These are phyloP conservation scores for Trichacis sp. DNA, from an alignment of 2,888 invertebrate genomes.

Conservation along the genomic window DNA sequence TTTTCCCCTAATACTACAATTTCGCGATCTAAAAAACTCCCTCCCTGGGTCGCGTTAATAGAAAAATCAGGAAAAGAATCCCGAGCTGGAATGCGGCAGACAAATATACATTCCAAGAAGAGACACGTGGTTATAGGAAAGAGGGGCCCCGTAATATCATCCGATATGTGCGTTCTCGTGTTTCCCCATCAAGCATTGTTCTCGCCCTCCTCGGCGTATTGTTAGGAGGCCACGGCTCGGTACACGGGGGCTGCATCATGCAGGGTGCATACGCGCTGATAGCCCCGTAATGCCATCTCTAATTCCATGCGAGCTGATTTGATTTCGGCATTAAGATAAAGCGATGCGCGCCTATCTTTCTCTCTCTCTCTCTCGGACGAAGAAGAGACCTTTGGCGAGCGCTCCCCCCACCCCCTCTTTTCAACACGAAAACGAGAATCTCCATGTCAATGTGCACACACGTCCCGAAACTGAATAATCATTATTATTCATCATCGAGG, in stretches of 20 bases:
- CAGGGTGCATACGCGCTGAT: constrained; percentile 66
- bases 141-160: constrained; percentile 62
- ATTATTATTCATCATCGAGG: constrained; percentile 38
- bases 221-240: constrained; percentile 54
- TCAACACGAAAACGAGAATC: constrained; percentile 11
- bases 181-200: constrained; percentile 64
- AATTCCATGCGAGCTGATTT: constrained; percentile 68
- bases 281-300: constrained; percentile 68
- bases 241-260: constrained; percentile 42
- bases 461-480: constrained; percentile 32
- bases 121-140: constrained; percentile 35
- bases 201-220: constrained; percentile 60
- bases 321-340: constrained; percentile 69
- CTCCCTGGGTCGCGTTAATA: too few species aligned
- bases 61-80: not conserved
- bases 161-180: constrained; percentile 61
- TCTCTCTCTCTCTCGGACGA: constrained; percentile 16
- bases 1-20: too few species aligned
- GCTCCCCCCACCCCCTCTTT: not conserved
- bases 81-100: not conserved
- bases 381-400: too few species aligned
- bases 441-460: constrained; percentile 25
- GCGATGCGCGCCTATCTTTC: constrained; percentile 39
- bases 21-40: too few species aligned
- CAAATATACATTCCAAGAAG: constrained; percentile 36